Percentiles rank a stretch among this genome's conserved stretches.
phyloP scores from a whole-genome alignment of 2,113 vertebrate species.

The Apaloderma vittatum region DNA sequence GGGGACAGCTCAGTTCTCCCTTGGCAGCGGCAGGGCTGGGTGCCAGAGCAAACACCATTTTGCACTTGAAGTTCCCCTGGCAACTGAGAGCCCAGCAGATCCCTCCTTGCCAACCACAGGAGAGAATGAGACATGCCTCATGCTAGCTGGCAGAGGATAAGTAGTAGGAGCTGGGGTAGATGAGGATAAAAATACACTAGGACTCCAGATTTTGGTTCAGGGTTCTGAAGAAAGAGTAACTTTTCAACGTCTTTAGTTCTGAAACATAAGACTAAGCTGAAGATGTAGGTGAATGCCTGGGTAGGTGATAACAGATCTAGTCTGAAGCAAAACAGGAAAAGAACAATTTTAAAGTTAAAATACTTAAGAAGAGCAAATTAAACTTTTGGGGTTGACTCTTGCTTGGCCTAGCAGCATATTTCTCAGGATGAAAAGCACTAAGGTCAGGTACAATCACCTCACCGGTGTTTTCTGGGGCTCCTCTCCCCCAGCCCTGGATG shows the following conservation, averaged over 20 bases:
- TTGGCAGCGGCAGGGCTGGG: not conserved
- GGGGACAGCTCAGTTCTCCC: not conserved
- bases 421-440: not conserved
- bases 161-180: not conserved
- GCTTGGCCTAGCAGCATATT: not conserved
- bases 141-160: not conserved
- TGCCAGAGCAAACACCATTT: not conserved
- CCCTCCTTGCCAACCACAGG: not conserved
- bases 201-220: not conserved
- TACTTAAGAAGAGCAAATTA: not conserved
- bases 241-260: not conserved
- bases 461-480: not conserved
- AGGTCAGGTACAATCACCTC: not conserved
- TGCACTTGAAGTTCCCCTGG: not conserved
- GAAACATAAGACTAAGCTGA: not conserved
- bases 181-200: not conserved
- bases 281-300: not conserved
- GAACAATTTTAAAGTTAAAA: not conserved
- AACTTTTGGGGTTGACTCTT: not conserved
- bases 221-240: not conserved
- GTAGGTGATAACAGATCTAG: not conserved
- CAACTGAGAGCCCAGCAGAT: not conserved
- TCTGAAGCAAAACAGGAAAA: not conserved
- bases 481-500: not conserved
- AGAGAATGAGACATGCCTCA: not conserved